Evolutionary conservation across 2,797 vertebrate genomes (phyloP).

Genomic region (Eulemur albifrons): DNA sequence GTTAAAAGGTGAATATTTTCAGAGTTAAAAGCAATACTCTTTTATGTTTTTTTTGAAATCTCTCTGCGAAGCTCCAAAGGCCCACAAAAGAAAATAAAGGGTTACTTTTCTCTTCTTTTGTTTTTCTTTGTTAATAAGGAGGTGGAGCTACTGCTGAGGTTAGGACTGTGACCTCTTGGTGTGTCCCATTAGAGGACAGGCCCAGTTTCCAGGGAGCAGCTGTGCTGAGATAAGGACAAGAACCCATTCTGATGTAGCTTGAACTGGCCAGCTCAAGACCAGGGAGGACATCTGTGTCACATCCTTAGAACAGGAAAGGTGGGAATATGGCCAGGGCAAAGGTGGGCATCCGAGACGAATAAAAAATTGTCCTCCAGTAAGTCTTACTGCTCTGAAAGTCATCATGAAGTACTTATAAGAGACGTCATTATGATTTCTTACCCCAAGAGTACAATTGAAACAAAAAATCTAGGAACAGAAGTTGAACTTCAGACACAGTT

Average conservation of each 20-base stretch:
- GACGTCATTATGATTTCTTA: slow-evolving; percentile 34
- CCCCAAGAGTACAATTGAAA: slow-evolving; percentile 37
- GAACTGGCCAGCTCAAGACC: not conserved
- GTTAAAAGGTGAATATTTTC: slow-evolving; percentile 68
- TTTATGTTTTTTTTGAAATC: not conserved
- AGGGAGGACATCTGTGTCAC: not conserved
- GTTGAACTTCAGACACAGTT: slow-evolving; percentile 37
- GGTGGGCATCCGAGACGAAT: not conserved
- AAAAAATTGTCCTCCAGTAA: not conserved
- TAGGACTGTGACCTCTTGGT: not conserved
- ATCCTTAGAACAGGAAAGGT: not conserved
- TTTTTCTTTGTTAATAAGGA: slow-evolving; percentile 72
- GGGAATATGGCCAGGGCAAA: not conserved
- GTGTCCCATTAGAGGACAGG: not conserved
- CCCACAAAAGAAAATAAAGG: slow-evolving; percentile 44
- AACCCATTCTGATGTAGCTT: not conserved
- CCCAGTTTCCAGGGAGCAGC: not conserved
- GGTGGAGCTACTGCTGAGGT: slow-evolving; percentile 47
- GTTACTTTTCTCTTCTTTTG: slow-evolving; percentile 16
- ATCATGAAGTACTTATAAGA: not conserved
- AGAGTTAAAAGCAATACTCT: slow-evolving; percentile 57
- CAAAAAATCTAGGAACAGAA: slow-evolving; percentile 28
- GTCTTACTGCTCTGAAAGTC: not conserved
- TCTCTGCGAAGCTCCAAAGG: slow-evolving; percentile 53
- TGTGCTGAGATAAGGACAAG: not conserved